These are phyloP conservation scores for Dendrolimus pini DNA, from an alignment of 2,888 invertebrate species.

Conservation along the genomic window DNA sequence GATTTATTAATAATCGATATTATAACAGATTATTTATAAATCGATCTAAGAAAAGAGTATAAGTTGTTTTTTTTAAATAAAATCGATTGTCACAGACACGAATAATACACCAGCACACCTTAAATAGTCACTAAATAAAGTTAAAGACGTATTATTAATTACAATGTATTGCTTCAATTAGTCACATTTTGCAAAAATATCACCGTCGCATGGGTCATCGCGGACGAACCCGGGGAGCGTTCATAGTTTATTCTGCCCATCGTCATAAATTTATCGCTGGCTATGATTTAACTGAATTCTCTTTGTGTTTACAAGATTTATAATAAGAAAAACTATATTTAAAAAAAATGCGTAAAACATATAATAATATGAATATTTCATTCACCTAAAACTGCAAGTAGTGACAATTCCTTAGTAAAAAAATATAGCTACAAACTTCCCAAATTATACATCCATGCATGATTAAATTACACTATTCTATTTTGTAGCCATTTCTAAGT, in stretches of 20 bases:
- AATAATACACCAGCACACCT: slow-evolving; percentile 41
- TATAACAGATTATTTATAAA: background rate
- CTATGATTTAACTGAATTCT: slow-evolving; percentile 24
- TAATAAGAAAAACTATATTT: background rate
- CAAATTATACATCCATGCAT: too few species aligned
- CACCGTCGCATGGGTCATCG: slow-evolving; percentile 59
- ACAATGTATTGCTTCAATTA: slow-evolving; percentile 86
- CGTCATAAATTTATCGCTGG: slow-evolving; percentile 20
- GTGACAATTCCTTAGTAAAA: too few species aligned
- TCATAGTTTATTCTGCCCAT: slow-evolving; percentile 21
- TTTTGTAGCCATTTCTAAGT: too few species aligned
- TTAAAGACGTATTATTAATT: slow-evolving; percentile 79
- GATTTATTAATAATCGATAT: background rate
- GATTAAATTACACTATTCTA: too few species aligned
- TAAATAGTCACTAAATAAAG: slow-evolving; percentile 65
- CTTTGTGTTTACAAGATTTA: background rate
- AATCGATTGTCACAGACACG: background rate
- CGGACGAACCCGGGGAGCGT: slow-evolving; percentile 25
- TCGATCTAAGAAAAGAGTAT: too few species aligned
- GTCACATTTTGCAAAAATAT: slow-evolving; percentile 83
- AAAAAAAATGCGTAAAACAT: too few species aligned
- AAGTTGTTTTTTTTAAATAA: background rate
- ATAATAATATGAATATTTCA: too few species aligned
- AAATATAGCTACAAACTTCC: too few species aligned
- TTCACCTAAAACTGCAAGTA: too few species aligned